Conservation (phyloP, 2,797 vertebrate genomes). For the Coccyzus lansbergi region DNA sequence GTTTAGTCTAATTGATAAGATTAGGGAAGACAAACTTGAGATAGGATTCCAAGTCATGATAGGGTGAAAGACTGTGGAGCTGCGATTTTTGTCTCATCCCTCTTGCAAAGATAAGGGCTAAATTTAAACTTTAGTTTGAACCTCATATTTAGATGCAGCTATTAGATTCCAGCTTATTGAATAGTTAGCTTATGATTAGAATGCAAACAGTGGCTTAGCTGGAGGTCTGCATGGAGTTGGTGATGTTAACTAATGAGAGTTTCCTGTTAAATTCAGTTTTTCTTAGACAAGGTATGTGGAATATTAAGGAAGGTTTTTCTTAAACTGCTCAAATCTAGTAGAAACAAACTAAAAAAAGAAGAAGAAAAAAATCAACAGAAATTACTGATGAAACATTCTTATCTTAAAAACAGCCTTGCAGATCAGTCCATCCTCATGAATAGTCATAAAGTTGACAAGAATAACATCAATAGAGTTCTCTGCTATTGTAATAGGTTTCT, state of each 20-base stretch:
- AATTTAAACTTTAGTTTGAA: not conserved
- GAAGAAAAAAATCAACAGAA: not conserved
- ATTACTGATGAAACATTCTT: not conserved
- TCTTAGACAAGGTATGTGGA: not conserved
- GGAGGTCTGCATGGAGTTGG: not conserved
- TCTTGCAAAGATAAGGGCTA: not conserved
- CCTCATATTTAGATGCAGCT: not conserved
- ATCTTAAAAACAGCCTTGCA: not conserved
- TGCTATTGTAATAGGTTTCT: not conserved
- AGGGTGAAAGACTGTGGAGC: not conserved
- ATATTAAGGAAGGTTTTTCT: not conserved
- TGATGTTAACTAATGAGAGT: not conserved
- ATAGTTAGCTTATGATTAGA: not conserved
- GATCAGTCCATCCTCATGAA: not conserved
- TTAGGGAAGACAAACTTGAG: not conserved
- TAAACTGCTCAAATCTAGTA: not conserved
- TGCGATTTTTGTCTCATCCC: not conserved
- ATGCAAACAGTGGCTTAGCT: not conserved
- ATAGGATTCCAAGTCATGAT: not conserved
- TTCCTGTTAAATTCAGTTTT: not conserved
- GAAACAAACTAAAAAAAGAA: not conserved
- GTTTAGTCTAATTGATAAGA: not conserved
- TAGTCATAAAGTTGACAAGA: slow-evolving; percentile 2
- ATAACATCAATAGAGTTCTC: not conserved
- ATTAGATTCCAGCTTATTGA: not conserved